Evolutionary conservation across 64 coral and sea anemone species (phyloP), one percentile per base, ranked within the genome.

Genomic region (Porites australiensis): DNA sequence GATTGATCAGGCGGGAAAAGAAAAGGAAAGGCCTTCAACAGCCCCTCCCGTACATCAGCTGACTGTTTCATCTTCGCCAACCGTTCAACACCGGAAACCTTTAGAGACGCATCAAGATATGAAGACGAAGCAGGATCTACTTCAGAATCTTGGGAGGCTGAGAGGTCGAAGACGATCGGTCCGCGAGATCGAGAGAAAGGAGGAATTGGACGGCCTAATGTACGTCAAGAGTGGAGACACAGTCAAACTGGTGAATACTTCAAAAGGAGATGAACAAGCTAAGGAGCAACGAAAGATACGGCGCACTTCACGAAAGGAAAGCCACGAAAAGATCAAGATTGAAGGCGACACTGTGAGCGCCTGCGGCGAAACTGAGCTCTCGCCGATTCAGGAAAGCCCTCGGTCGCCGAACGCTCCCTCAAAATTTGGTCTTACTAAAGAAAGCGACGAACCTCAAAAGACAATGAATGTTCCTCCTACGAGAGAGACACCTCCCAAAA

Each of bases 141-240:
- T 97, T 67, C 84, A 91, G 75, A 97, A 97, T 88, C 75, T 97
- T 57, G 93, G 95, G 27, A 74, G 88, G 4, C 44, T 97, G 48
- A 88, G 95, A 13, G 64, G 92, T 69, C 81, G 95, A 16, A 70
- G 95, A 10, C 79, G 95, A 51, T 97, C 95, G 21, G 77, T 97
- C 67, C 95, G 95, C 72, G 95, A 97, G 82, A 82, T 97, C 37
- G 92, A 97, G 79, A 97, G 66, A 68, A 93, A 88, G 16, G 95
- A 97, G 44, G 95, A 97, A 46, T 55, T 97, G 82, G 95, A 97
- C 2, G 95, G 95, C 43, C 77, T 97, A 8, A 97, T 97, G 95
- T 97, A 97, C 48, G 95, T 97, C 2, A 97, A 97, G 75, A 92
- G 87, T 43, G 95, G 88, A 44, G 95, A 93, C 48, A 82, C 92